Conservation (phyloP, 2,113 vertebrate genomes). For the Procapra przewalskii region DNA sequence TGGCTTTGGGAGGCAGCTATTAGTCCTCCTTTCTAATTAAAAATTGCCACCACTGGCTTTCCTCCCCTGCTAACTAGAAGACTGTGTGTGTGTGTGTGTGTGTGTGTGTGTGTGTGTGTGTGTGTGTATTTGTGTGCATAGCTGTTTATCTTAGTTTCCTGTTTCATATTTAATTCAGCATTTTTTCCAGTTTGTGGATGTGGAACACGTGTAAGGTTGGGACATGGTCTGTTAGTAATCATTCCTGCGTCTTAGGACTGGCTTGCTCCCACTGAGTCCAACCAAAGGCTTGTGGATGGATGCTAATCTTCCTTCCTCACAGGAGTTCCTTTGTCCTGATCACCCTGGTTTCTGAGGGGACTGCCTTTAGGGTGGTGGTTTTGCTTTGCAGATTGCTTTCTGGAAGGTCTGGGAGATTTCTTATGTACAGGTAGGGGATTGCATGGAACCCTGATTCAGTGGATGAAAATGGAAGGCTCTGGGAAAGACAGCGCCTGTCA, state of each 20-base stretch:
- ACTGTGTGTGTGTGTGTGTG: not conserved
- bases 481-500: not conserved
- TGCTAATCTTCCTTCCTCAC: conserved; percentile 1
- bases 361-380: not conserved
- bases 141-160: conserved; percentile 63
- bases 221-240: conserved; percentile 53
- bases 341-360: not conserved
- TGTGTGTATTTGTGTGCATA: not conserved
- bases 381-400: not conserved
- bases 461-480: not conserved
- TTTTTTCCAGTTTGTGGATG: conserved; percentile 61
- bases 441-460: not conserved
- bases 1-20: not conserved
- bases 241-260: not conserved
- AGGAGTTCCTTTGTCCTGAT: not conserved
- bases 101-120: not conserved
- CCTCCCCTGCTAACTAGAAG: conserved; percentile 46
- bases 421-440: not conserved
- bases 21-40: conserved; percentile 61
- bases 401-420: not conserved
- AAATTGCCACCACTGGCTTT: conserved; percentile 49
- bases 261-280: not conserved
- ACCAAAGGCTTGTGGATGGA: not conserved
- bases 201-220: conserved; percentile 50
- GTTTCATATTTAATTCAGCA: conserved; percentile 61